phyloP scores from a whole-genome alignment of 1,140 invertebrate species.

The Hestina assimilis region DNA sequence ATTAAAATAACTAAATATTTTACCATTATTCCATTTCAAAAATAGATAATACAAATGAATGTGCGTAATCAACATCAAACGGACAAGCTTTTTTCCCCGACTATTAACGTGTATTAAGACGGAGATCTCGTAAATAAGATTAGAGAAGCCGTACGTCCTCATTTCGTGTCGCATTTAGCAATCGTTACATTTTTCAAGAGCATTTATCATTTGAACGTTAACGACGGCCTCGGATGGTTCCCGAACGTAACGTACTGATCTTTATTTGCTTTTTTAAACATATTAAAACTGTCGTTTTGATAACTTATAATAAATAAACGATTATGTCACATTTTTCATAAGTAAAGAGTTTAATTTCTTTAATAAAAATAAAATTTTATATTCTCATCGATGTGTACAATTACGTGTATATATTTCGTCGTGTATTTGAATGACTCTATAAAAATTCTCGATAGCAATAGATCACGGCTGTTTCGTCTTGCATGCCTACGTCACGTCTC shows the following conservation, averaged over 20 bases:
- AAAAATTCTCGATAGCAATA: conserved; percentile 28
- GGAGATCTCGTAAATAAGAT: conserved; percentile 69
- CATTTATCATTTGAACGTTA: conserved; percentile 67
- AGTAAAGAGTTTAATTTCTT: neutral
- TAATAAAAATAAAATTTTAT: neutral
- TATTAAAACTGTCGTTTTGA: conserved; percentile 16
- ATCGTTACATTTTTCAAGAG: conserved; percentile 66
- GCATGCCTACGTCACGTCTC: conserved; percentile 59
- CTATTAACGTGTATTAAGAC: conserved; percentile 63
- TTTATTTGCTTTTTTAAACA: conserved; percentile 23
- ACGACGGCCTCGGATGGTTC: conserved; percentile 45
- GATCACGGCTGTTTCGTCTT: conserved; percentile 49
- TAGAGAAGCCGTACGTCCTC: conserved; percentile 57
- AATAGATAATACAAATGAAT: conserved; percentile 56
- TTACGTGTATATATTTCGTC: neutral
- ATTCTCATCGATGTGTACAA: neutral
- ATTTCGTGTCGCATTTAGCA: conserved; percentile 64
- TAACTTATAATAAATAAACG: neutral
- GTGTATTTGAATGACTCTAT: conserved; percentile 11
- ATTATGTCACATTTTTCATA: conserved; percentile 1
- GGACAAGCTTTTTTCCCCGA: conserved; percentile 47
- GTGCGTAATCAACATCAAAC: conserved; percentile 62
- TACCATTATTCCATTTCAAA: conserved; percentile 39
- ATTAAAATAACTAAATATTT: conserved; percentile 51
- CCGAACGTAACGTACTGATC: conserved; percentile 16